Conservation (phyloP, 2,113 vertebrate genomes). For the Crotalus helleri region DNA sequence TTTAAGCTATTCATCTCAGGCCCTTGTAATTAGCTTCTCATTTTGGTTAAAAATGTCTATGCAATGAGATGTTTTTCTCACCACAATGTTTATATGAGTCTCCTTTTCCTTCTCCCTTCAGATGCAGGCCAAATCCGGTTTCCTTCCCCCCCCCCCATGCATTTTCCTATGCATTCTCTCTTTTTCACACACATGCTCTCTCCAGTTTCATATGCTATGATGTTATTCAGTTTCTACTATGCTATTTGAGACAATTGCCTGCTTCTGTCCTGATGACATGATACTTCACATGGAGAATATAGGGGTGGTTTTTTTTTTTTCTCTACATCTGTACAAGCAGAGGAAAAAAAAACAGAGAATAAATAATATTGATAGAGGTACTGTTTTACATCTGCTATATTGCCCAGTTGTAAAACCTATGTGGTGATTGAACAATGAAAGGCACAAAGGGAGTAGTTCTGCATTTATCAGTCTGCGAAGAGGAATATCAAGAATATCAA, state of each 20-base stretch:
- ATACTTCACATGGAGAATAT: not conserved
- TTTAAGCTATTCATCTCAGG: not conserved
- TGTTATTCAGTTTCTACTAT: not conserved
- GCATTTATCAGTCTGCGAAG: not conserved
- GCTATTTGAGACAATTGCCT: not conserved
- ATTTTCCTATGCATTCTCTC: not conserved
- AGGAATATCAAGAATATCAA: not conserved
- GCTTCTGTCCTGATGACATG: not conserved
- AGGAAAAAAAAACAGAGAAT: not conserved
- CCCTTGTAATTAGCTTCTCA: not conserved
- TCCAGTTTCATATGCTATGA: not conserved
- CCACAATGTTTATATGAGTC: not conserved
- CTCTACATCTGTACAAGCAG: not conserved
- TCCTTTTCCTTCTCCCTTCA: not conserved
- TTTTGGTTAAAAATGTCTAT: not conserved
- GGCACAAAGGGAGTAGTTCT: not conserved
- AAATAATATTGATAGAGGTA: not conserved
- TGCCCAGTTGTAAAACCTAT: not conserved
- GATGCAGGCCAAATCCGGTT: not conserved
- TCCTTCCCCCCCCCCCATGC: not conserved
- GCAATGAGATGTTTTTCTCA: not conserved
- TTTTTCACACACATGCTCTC: not conserved
- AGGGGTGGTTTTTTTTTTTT: not conserved
- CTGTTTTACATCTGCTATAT: not conserved
- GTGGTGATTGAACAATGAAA: not conserved